These are phyloP conservation scores for Drosophila athabasca DNA, from an alignment of 1,140 invertebrate species.

Conservation along the genomic window DNA sequence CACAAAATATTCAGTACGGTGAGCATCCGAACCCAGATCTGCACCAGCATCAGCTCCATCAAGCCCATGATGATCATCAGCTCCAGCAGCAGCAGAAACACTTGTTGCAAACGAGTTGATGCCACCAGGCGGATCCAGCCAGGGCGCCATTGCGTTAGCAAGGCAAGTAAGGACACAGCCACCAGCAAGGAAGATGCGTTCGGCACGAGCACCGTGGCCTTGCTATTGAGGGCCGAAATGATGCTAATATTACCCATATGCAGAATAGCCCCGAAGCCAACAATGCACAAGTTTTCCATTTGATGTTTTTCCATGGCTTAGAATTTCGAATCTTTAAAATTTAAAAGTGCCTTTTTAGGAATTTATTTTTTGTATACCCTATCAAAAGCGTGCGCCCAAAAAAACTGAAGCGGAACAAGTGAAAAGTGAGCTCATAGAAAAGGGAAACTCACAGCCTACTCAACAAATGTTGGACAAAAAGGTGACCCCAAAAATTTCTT, in stretches of 20 bases:
- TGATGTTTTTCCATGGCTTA: not conserved
- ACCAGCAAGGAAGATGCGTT: constrained; percentile 32
- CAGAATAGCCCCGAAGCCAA: constrained; percentile 30
- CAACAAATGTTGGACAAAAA: too few species aligned
- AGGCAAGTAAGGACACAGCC: constrained; percentile 18
- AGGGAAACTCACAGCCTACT: too few species aligned
- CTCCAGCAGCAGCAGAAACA: constrained; percentile 27
- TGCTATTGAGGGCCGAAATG: constrained; percentile 23
- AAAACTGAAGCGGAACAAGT: too few species aligned
- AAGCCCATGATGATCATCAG: constrained; percentile 25
- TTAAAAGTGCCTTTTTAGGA: too few species aligned
- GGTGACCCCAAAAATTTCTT: too few species aligned
- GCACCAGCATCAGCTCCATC: constrained; percentile 32
- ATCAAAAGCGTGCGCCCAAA: too few species aligned
- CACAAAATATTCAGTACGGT: constrained; percentile 33
- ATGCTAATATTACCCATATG: constrained; percentile 24
- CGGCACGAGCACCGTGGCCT: constrained; percentile 23
- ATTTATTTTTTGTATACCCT: too few species aligned
- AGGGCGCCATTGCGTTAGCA: constrained; percentile 31
- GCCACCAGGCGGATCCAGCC: constrained; percentile 2
- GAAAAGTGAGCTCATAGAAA: too few species aligned
- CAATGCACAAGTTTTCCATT: constrained; percentile 3
- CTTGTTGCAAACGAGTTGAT: constrained; percentile 3
- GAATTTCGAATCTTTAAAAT: not conserved
- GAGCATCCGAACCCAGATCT: constrained; percentile 37